Evolutionary conservation across 2,113 vertebrate genomes (phyloP), one percentile per base, ranked within the genome.

Genomic region (Poecile atricapillus): DNA sequence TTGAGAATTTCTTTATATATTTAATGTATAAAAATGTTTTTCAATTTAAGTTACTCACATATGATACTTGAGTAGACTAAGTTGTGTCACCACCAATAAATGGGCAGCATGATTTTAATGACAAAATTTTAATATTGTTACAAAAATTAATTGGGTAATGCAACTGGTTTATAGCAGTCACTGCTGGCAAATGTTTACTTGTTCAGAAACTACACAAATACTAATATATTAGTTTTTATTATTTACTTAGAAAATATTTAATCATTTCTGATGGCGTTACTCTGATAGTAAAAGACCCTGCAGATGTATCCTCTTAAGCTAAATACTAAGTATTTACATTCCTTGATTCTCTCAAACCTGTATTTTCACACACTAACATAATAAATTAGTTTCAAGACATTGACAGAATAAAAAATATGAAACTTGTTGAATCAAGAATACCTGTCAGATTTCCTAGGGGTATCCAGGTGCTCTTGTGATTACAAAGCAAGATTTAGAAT

Each of bases 231-330:
- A 35, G 14, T 84, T 87, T 47, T 78, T 16, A 35, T 89, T 3
- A 22, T 67, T 67, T 87, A 74, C 67, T 78, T 93, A 19, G n/a
- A 75, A 94, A 95, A 68, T 35, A 91, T 63, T 70, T 94, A 84
- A 33, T 35, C 0, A 56, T 52, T 84, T 87, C 39, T 78, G 35
- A 59, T 91, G 49, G 13, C 33, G 75, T 84, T 95, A 74, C 44
- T 80, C 39, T 78, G 55, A 65, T n/a, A 70, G 52, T 28, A 88
- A 92, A 56, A 82, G 74, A 90, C n/a, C 18, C 23, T 77, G 50
- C 23, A 80, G 46, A 55, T 83, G 39, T 83, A 90, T 83, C 30
- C 30, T 90, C 55, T 92, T 62, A 83, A 88, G 55, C 39, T 46
- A 83, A 74, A 90, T 39, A 74, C 14, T 27, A 93, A 85, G 83